Conservation (phyloP, 2,888 invertebrate species). For the Drosophila sordidula region DNA sequence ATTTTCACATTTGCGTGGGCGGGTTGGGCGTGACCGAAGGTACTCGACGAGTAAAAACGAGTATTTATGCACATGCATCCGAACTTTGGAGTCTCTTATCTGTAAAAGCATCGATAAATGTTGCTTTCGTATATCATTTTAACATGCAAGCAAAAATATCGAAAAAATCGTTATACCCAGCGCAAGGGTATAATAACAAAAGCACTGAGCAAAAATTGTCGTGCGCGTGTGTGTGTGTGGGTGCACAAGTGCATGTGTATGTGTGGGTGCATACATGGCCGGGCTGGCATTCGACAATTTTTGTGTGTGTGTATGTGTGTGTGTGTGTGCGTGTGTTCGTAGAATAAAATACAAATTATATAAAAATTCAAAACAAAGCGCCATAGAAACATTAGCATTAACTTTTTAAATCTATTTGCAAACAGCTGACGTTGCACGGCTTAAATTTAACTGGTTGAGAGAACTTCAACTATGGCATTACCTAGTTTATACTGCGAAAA, state of each 20-base stretch:
- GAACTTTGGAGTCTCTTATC: neutral
- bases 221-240: slow-evolving; percentile 7
- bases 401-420: neutral
- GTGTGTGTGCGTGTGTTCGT: slow-evolving; percentile 3
- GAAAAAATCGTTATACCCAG: neutral
- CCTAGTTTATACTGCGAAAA: slow-evolving; percentile 31
- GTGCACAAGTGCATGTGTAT: neutral
- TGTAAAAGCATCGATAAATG: neutral
- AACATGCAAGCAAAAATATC: neutral
- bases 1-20: neutral
- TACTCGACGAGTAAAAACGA: neutral
- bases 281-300: slow-evolving; percentile 14
- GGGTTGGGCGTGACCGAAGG: neutral
- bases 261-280: slow-evolving; percentile 14
- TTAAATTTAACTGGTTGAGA: neutral
- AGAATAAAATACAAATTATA: slow-evolving; percentile 33
- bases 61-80: neutral
- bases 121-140: neutral
- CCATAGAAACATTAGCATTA: slow-evolving; percentile 3
- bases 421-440: neutral
- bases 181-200: slow-evolving; percentile 15
- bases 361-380: slow-evolving; percentile 44
- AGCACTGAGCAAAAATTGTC: slow-evolving; percentile 2
- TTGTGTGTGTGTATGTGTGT: slow-evolving; percentile 3
- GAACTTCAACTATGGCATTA: slow-evolving; percentile 16